Evolutionary conservation across 2,113 vertebrate species (phyloP), one percentile per base, ranked within the genome.

Genomic region (Hyaena hyaena): DNA sequence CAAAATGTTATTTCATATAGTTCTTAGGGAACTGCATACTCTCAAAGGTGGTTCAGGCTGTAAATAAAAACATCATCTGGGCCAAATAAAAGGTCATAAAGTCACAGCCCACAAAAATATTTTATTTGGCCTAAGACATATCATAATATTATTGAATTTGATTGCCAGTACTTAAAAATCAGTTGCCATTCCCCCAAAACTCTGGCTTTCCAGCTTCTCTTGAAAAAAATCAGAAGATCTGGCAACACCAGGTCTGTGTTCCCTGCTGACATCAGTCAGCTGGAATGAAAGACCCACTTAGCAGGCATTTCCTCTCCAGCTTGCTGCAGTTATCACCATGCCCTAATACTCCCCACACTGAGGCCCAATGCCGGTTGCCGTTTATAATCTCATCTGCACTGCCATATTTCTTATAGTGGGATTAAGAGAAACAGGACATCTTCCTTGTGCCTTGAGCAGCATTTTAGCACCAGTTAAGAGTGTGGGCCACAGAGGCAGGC

Each of bases 101-200:
- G 45, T 68, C 8, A 26, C 33, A 91, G 5, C 17, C 10, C 77
- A 79, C 23, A 87, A 88, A 95, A 87, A 87, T 80, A 17, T 79
- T 66, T 88, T 39, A 79, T 96, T 79, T 71, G 61, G 21, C 16
- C 63, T 6, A 45, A 93, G 65, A 2, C 66, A 45, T 79, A 88
- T 58, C 83, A 65, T 88, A 53, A 95, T 91, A 58, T 73, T 74
- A 87, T 50, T 79, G 16, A 88, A 61, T 73, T 86, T 93, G 7
- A 71, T 81, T 74, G 35, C 45, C 33, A 87, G 5, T 69, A 76
- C 35, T 92, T 81, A 74, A 80, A 94, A 97, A 74, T 58, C 45
- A 85, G 31, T 26, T 88, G n/a, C 24, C 45, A 91, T 81, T 81
- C 39, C 33, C 79, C 84, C 73, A 89, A 89, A 93, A 71, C 84